phyloP scores from a whole-genome alignment of 2,113 vertebrate genomes.

The Ifrita kowaldi region DNA sequence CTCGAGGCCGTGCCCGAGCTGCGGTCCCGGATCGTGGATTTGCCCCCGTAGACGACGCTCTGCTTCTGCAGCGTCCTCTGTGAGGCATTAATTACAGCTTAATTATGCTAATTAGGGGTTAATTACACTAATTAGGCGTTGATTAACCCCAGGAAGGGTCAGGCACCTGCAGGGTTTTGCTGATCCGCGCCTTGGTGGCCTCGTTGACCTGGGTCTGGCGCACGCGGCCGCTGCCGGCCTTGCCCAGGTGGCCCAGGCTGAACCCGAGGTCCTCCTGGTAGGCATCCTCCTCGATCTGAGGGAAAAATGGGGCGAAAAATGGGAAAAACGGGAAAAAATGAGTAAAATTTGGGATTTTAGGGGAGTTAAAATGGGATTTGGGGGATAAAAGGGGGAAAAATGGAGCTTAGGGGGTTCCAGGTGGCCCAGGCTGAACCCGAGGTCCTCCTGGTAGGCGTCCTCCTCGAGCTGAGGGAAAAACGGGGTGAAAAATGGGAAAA shows the following conservation, averaged over 20 bases:
- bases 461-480: background rate
- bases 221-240: background rate
- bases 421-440: background rate
- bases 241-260: background rate
- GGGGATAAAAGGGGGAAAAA: background rate
- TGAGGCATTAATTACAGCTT: too few relatives aligned
- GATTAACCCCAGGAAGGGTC: background rate
- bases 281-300: background rate
- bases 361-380: background rate
- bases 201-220: background rate
- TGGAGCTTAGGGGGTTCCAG: background rate
- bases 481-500: background rate
- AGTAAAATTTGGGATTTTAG: background rate
- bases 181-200: background rate
- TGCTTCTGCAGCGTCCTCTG: background rate
- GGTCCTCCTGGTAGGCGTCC: background rate
- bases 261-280: background rate
- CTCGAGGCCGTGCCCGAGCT: too few relatives aligned
- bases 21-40: too few relatives aligned
- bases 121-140: accelerated
- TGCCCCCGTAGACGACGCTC: background rate
- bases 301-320: accelerated
- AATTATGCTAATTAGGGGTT: background rate
- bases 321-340: background rate
- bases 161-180: background rate